Evolutionary conservation across 2,888 invertebrate genomes (phyloP), one percentile per base, ranked within the genome.

Genomic region (Ametastegia equiseti): DNA sequence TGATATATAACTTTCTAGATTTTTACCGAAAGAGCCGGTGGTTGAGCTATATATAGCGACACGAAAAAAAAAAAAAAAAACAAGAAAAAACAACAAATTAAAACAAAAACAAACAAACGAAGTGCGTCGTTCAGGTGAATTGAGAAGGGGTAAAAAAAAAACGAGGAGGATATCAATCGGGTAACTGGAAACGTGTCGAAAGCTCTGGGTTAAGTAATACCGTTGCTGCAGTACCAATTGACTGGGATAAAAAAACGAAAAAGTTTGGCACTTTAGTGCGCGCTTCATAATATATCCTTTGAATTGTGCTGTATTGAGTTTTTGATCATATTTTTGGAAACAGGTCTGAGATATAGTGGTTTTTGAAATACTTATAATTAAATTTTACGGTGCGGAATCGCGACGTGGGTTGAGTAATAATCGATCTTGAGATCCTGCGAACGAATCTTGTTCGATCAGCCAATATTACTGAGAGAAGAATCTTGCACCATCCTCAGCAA

Each of bases 1-100:
- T 67, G 65, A 67, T 67, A 67, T 19, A 67, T 67, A 67, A 67
- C 65, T 67, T 67, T 67, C 65, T 67, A 39, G 65, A 67, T 67
- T 67, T 39, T 39, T n/a, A 67, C 19, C 65, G 19, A 15, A 67
- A 67, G 36, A 67, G 39, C 65, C 65, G 39, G 65, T 67, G 65
- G 65, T 67, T 23, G 36, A 67, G 65, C 33, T 63, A 15, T 33
- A 33, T 63, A 54, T 54, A 50, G 1, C 15, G 5, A 50, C 23
- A 54, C 2, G 19, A n/a, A 54, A 0, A 9, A 15, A 19, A n/a
- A 50, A 5, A 15, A n/a, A 50, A 23, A 7, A n/a, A 50, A 1
- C 15, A 7, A 50, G 19, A 54, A 2, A 19, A n/a, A 54, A 0
- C 1, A 15, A 19, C 19, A 50, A 5, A 15, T 50, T n/a, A 23